A percentile compares a stretch with the other conserved stretches of the same genome.
phyloP scores from a whole-genome alignment of 2,797 vertebrate genomes.

The Todus mexicanus region DNA sequence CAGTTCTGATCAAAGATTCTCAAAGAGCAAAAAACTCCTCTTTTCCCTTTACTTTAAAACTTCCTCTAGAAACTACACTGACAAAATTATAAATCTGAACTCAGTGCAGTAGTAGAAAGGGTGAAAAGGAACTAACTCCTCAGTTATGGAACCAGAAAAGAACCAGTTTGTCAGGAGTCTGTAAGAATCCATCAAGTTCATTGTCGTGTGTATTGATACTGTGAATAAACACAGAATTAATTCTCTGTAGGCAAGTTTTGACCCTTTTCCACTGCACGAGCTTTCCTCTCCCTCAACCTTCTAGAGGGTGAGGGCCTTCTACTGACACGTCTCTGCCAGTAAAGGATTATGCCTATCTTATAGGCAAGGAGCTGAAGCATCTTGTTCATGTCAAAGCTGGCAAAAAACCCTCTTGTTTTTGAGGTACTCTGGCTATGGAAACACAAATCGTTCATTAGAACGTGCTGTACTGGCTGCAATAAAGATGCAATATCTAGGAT shows the following conservation, averaged over 20 bases:
- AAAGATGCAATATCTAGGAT: not conserved
- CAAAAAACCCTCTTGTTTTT: not conserved
- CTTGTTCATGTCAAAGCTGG: not conserved
- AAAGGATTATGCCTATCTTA: not conserved
- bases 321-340: not conserved
- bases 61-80: not conserved
- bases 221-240: not conserved
- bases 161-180: not conserved
- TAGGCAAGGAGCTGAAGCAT: not conserved
- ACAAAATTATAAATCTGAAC: not conserved
- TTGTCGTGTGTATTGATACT: not conserved
- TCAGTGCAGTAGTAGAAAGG: not conserved
- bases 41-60: not conserved
- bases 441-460: not conserved
- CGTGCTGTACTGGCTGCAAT: not conserved
- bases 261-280: not conserved
- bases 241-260: not conserved
- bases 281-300: not conserved
- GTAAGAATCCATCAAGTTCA: not conserved
- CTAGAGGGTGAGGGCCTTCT: not conserved
- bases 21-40: not conserved
- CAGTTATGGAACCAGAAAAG: not conserved
- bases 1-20: not conserved
- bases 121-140: not conserved
- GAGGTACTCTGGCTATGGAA: not conserved